A percentile compares a stretch with the other conserved stretches of the same genome.
Evolutionary conservation across 2,797 vertebrate genomes (phyloP).

Genomic region (Parauchenoglanis punctatus): DNA sequence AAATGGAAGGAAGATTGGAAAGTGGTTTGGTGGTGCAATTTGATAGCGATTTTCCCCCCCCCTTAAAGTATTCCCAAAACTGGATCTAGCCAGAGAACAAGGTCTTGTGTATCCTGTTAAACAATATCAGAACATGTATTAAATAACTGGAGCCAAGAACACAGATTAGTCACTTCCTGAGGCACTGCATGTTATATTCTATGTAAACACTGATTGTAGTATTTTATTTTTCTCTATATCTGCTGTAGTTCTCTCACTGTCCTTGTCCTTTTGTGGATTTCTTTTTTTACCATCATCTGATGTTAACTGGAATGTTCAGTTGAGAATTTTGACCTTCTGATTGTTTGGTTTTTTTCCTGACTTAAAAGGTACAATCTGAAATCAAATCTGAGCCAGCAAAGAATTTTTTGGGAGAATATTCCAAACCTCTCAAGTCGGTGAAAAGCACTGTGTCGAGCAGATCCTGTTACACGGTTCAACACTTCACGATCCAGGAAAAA

Average conservation of each 20-base stretch:
- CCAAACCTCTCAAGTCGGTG: neutral
- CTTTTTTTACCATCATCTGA: neutral
- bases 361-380: neutral
- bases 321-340: neutral
- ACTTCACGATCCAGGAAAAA: neutral
- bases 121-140: neutral
- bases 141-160: constrained; percentile 24
- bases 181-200: neutral
- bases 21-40: neutral
- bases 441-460: neutral
- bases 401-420: neutral
- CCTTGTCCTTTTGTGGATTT: neutral
- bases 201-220: constrained; percentile 9
- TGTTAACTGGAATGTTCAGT: neutral
- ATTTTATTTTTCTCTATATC: constrained; percentile 5
- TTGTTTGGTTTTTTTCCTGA: neutral
- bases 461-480: neutral
- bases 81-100: constrained; percentile 35
- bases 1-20: neutral
- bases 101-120: neutral
- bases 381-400: neutral
- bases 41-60: neutral
- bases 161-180: constrained; percentile 14
- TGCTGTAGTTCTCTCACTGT: neutral
- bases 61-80: neutral